Conservation (phyloP, 2,888 invertebrate species). For the Octonoba sinensis region DNA sequence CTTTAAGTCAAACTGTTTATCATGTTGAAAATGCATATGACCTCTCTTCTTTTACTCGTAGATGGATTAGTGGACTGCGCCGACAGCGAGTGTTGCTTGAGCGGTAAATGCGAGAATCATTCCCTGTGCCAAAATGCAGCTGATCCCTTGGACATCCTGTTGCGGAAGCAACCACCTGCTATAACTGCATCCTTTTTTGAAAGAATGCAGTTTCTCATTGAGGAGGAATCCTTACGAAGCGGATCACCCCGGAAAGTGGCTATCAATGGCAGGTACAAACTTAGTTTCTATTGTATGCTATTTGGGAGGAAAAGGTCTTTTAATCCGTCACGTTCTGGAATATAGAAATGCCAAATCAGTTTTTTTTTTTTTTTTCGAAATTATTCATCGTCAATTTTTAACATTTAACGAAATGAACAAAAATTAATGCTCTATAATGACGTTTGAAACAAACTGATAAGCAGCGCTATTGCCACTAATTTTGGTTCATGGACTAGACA, state of each 20-base stretch:
- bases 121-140: slow-evolving; percentile 96
- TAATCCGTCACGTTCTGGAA: too few species aligned
- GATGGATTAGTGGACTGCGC: slow-evolving; percentile 99
- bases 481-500: too few species aligned
- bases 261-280: slow-evolving; percentile 95
- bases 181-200: slow-evolving; percentile 98
- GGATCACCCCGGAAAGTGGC: slow-evolving; percentile 93
- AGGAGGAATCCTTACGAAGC: slow-evolving; percentile 97
- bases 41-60: slow-evolving; percentile 72
- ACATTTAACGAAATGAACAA: too few species aligned
- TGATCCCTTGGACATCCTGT: slow-evolving; percentile 95
- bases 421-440: too few species aligned
- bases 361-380: too few species aligned
- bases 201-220: slow-evolving; percentile 96
- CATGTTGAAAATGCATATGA: too few species aligned
- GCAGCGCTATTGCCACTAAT: too few species aligned
- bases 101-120: slow-evolving; percentile 87
- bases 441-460: too few species aligned
- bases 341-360: too few species aligned
- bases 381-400: too few species aligned
- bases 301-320: too few species aligned
- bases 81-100: slow-evolving; percentile 97
- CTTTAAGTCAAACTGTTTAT: too few species aligned
- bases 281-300: background rate
- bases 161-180: slow-evolving; percentile 95